phyloP scores from a whole-genome alignment of 2,797 vertebrate genomes.

The Natrix natrix region DNA sequence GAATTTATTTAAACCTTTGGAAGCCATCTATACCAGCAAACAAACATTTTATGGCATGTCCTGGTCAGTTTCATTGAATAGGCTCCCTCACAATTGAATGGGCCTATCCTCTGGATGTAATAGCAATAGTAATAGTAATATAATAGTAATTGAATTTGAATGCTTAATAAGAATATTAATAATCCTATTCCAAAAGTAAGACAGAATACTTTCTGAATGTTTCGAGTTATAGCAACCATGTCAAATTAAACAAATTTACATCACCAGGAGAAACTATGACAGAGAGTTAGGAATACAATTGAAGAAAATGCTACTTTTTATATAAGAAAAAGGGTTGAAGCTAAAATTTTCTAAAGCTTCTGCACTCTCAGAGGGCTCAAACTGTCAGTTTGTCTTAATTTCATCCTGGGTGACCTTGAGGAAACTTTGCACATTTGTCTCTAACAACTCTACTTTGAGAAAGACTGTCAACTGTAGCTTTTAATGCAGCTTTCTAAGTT shows the following conservation, averaged over 20 bases:
- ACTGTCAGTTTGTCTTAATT: conserved; percentile 13
- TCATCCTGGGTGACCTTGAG: conserved; percentile 7
- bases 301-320: conserved; percentile 4
- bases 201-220: neutral
- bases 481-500: neutral
- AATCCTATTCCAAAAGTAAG: neutral
- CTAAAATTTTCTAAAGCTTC: conserved; percentile 6
- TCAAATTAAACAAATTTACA: neutral
- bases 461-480: conserved; percentile 6
- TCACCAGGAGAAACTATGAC: neutral
- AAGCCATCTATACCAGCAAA: neutral
- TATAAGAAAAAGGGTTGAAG: neutral
- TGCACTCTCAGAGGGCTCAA: neutral
- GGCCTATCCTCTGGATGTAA: neutral
- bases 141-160: neutral
- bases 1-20: neutral
- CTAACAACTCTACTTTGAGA: neutral
- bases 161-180: neutral
- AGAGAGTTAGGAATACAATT: neutral
- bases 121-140: neutral
- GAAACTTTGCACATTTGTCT: neutral
- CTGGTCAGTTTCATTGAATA: neutral
- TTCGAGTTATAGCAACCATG: neutral
- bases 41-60: neutral
- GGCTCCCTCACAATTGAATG: neutral